Base-by-base conservation (phyloP, 92 coral and sea anemone species). In the Nematostella vectensis region DNA sequence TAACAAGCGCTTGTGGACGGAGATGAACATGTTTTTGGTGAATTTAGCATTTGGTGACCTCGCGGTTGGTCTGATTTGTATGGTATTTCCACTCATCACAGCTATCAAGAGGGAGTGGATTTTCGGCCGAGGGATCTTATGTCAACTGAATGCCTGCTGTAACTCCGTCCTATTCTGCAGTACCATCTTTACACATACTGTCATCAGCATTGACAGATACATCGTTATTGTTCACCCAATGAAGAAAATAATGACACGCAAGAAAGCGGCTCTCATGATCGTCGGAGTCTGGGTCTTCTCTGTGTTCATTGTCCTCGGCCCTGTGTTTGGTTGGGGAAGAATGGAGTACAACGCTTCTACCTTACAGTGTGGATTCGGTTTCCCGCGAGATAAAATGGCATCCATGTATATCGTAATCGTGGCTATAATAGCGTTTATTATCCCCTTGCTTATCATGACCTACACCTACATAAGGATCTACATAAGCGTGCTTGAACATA, bases 1-100 rank as follows among this genome's bases (percentile, higher is more conserved):
- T 48, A 80, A 80, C 61, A 80, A 78, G 50, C 70, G 88, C 31
- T 62, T 85, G 69, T 85, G 88, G 94, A 85, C 87, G 4, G 88
- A 70, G 58, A 85, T 82, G 62, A 85, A 85, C 71, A 65, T 80
- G 88, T 80, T 85, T 27, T 13, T 85, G 28, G 68, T 80, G 45
- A 85, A 85, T 61, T 65, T 85, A 27, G 88, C 82, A 55, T 42
- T 85, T 24, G 81, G 88, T 1, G 94, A 85, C 42, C 57, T 85
- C 45, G 88, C 94, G 2, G 74, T 80, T 28, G 70, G 83, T 27
- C 61, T 83, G n/a, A 47, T 85, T 1, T 54, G 82, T 21, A 85
- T 85, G 94, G 56, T 76, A 1, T 48, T 77, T 42, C 83, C 94
- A 3, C 70, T 85, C 18, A 53, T 65, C 13, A 71, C 94, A 13